phyloP scores from a whole-genome alignment of 2,888 invertebrate species.

The Drosophila histrio region DNA sequence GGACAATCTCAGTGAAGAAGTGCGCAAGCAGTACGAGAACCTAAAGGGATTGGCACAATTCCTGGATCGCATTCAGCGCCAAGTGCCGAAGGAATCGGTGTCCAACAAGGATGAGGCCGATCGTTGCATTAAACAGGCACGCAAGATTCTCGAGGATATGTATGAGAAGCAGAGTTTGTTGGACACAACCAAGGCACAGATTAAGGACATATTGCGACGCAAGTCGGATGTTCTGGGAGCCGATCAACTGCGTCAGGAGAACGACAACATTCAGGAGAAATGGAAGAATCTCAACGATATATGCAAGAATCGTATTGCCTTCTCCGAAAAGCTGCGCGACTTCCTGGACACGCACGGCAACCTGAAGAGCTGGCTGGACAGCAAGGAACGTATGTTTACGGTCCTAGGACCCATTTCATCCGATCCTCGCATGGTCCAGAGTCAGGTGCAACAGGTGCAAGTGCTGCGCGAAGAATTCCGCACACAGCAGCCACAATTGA shows the following conservation, averaged over 20 bases:
- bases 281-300: constrained; percentile 95
- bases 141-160: constrained; percentile 94
- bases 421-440: constrained; percentile 97
- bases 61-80: constrained; percentile 94
- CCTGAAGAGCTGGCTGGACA: constrained; percentile 93
- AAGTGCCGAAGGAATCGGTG: constrained; percentile 92
- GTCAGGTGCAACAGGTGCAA: constrained; percentile 97
- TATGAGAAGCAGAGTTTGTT: constrained; percentile 95
- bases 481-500: constrained; percentile 94
- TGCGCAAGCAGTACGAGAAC: constrained; percentile 93
- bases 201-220: constrained; percentile 93
- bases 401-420: constrained; percentile 98
- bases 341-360: constrained; percentile 95
- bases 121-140: constrained; percentile 92
- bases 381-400: constrained; percentile 97
- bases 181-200: constrained; percentile 94
- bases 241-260: constrained; percentile 92
- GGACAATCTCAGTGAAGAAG: constrained; percentile 91
- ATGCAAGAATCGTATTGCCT: constrained; percentile 88
- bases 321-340: constrained; percentile 92
- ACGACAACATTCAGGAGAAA: constrained; percentile 91
- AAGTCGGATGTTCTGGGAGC: constrained; percentile 94
- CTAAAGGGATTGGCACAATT: constrained; percentile 91
- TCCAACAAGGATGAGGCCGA: constrained; percentile 95
- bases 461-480: constrained; percentile 97